These are phyloP conservation scores for Cryptoleucopteryx plumbea DNA, from an alignment of 2,113 vertebrate genomes.

Conservation along the genomic window DNA sequence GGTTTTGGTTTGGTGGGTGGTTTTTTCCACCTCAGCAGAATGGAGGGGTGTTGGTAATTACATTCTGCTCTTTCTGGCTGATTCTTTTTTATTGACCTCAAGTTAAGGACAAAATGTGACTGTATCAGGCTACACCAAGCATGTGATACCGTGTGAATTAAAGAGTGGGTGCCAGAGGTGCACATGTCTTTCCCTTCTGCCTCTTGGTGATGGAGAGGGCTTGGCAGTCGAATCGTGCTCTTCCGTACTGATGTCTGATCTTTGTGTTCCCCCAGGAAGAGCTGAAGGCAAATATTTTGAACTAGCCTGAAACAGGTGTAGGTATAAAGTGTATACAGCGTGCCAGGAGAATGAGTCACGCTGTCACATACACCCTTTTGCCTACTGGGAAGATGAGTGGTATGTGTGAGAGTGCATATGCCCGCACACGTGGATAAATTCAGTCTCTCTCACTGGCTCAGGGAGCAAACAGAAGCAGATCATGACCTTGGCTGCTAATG, in stretches of 20 bases:
- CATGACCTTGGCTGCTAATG: not conserved
- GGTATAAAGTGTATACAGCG: not conserved
- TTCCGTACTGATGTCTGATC: not conserved
- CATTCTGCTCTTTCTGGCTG: not conserved
- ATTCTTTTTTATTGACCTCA: slow-evolving; percentile 7
- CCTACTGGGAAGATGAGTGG: not conserved
- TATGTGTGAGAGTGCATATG: not conserved
- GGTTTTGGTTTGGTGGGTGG: not conserved
- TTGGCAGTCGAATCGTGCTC: fast-evolving
- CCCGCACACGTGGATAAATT: not conserved
- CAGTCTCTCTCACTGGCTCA: not conserved
- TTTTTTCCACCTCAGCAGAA: not conserved
- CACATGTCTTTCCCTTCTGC: not conserved
- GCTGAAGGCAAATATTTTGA: not conserved
- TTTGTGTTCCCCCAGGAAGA: not conserved
- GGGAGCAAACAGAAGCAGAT: not conserved
- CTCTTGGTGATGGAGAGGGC: not conserved
- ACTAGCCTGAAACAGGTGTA: not conserved
- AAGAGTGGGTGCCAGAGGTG: not conserved
- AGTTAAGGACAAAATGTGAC: slow-evolving; percentile 9
- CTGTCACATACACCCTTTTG: not conserved
- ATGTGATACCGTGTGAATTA: not conserved
- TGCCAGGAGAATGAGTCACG: not conserved
- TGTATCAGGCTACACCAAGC: not conserved
- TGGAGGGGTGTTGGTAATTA: not conserved